Evolutionary conservation across 2,888 invertebrate genomes (phyloP).

Genomic region (Mesochorus sp.): DNA sequence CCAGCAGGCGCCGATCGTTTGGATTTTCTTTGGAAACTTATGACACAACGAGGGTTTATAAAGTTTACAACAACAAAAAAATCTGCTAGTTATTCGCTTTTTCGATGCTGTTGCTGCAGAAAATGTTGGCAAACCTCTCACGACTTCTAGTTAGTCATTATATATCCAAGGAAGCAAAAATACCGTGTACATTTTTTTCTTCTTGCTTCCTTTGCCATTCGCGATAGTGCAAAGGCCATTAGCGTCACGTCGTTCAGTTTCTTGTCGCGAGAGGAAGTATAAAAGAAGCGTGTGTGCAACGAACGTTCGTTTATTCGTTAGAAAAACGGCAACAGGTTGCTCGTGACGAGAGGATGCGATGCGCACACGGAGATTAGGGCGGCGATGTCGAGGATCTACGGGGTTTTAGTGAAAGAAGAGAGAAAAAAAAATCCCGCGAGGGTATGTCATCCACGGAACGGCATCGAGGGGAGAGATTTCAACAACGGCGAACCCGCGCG

Average conservation of each 20-base stretch:
- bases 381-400: conserved; percentile 28
- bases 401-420: conserved; percentile 11
- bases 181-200: neutral
- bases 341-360: conserved; percentile 19
- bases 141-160: conserved; percentile 1
- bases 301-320: conserved; percentile 20
- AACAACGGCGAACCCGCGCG: conserved; percentile 37
- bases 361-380: conserved; percentile 43
- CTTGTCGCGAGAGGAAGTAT: conserved; percentile 11
- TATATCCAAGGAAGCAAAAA: neutral
- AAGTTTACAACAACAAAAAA: no score
- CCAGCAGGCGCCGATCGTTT: no score
- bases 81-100: no score
- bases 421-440: conserved; percentile 19
- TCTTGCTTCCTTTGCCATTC: neutral
- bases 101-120: neutral
- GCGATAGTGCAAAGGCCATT: conserved; percentile 26
- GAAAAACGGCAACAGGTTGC: conserved; percentile 61
- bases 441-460: conserved; percentile 33
- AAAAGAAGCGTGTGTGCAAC: neutral
- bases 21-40: no score
- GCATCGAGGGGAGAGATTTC: conserved; percentile 34
- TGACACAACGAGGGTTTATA: no score
- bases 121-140: neutral
- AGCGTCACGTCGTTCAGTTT: conserved; percentile 37